A percentile compares a stretch with the other conserved stretches of the same genome.
Conservation (phyloP, 1,140 invertebrate genomes). For the Drosophila miranda region DNA sequence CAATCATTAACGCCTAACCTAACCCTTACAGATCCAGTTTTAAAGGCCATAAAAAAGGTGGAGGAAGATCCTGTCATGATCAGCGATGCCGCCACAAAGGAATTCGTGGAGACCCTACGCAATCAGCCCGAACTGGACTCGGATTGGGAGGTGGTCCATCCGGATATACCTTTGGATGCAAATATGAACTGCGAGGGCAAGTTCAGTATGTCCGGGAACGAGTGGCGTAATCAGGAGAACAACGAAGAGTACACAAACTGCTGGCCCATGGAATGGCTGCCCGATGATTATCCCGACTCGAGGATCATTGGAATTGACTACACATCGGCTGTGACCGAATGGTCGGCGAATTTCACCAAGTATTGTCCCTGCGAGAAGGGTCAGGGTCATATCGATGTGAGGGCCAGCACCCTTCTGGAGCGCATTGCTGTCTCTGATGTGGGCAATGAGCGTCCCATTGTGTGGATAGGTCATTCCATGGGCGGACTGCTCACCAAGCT, state of each 20-base stretch:
- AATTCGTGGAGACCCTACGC: conserved; percentile 71
- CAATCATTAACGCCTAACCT: neutral
- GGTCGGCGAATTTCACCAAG: conserved; percentile 79
- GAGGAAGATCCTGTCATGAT: conserved; percentile 62
- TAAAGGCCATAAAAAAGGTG: conserved; percentile 64
- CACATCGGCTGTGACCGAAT: conserved; percentile 79
- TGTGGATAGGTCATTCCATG: conserved; percentile 93
- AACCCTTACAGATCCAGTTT: conserved; percentile 41
- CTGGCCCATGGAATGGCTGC: conserved; percentile 92
- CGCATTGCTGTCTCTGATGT: conserved; percentile 87
- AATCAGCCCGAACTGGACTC: conserved; percentile 69
- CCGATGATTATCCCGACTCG: conserved; percentile 84
- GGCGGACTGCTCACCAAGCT: conserved; percentile 91
- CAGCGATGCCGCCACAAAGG: conserved; percentile 76
- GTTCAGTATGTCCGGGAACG: conserved; percentile 74
- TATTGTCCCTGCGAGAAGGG: conserved; percentile 83
- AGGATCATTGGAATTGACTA: conserved; percentile 81
- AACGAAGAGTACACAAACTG: conserved; percentile 84
- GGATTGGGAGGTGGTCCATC: conserved; percentile 82
- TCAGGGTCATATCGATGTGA: conserved; percentile 84
- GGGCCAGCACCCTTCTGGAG: conserved; percentile 85
- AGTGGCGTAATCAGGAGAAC: conserved; percentile 75
- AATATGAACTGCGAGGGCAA: conserved; percentile 60
- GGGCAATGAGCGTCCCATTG: conserved; percentile 86
- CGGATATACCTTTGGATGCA: conserved; percentile 70